phyloP scores from a whole-genome alignment of 1,140 invertebrate species.

The Cecropterus lyciades region DNA sequence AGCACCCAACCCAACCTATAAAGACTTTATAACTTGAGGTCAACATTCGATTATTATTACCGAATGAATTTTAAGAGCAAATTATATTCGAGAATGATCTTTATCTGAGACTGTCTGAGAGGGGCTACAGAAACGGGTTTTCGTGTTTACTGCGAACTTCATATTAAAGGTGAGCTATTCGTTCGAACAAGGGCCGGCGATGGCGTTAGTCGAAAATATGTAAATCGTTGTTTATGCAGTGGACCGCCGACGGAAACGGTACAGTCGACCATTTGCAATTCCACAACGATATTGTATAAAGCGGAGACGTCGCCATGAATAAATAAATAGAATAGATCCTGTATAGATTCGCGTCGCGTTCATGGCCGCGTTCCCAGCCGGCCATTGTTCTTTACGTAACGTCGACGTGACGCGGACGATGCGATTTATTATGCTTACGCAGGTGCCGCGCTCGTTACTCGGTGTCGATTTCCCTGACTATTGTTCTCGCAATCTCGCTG shows the following conservation, averaged over 20 bases:
- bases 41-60: constrained; percentile 36
- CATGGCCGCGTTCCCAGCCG: constrained; percentile 75
- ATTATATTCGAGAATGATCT: constrained; percentile 33
- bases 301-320: constrained; percentile 66
- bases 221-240: constrained; percentile 61
- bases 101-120: constrained; percentile 11
- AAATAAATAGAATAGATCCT: constrained; percentile 65
- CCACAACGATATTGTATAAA: constrained; percentile 66
- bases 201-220: constrained; percentile 51
- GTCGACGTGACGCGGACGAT: constrained; percentile 61
- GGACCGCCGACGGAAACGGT: constrained; percentile 65
- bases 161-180: constrained; percentile 22
- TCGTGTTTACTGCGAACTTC: constrained; percentile 10
- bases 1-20: constrained; percentile 26
- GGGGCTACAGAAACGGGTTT: constrained; percentile 29
- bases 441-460: constrained; percentile 61
- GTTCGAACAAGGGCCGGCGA: constrained; percentile 19
- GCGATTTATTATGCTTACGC: constrained; percentile 66
- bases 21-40: constrained; percentile 33
- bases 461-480: constrained; percentile 72
- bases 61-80: constrained; percentile 31
- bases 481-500: constrained; percentile 67
- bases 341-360: constrained; percentile 67
- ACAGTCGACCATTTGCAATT: constrained; percentile 70
- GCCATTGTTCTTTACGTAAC: constrained; percentile 82